Base-by-base conservation (phyloP, 2,797 vertebrate genomes). In the Molossus molossus region DNA sequence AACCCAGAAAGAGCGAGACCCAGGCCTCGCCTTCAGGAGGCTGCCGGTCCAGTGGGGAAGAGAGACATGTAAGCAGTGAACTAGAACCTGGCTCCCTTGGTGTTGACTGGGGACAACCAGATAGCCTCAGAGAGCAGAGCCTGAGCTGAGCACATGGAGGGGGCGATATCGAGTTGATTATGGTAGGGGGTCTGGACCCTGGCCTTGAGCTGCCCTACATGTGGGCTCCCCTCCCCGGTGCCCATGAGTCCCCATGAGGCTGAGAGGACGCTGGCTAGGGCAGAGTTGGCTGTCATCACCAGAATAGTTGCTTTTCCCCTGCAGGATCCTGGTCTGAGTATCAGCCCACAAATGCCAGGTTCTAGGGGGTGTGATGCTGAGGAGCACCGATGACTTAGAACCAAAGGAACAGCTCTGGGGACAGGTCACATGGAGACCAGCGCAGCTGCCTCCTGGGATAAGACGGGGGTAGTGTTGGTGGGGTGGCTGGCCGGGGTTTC, bases 191-290 rank as follows among this genome's bases (percentile, higher is more conserved):
- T 25, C 50, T 48, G n/a, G 67, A 81, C 65, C 57, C 73, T 79
- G 1, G 0, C 17, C 62, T 40, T 37, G 75, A 9, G 12, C 21
- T 62, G 9, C 64, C 25, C 23, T 13, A 0, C 18, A 11, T 0
- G 1, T 45, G 62, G 20, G 14, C 33, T 84, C 9, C 13, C 45
- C 15, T 76, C 21, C 2, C 60, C 64, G 4, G 27, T 45, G 40
- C 64, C 23, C 33, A 8, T 60, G 0, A 6, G 21, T 58, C 23
- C 40, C 75, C 33, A 2, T 1, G 33, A 69, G 70, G 17, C 50
- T 50, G 6, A 3, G 17, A 50, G 72, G 73, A 94, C 3, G 8
- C 27, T 6, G 13, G 18, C 45, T 64, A 37, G 67, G 94, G 29
- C 17, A 70, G 50, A 75, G 67, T 3, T 57, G 75, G 4, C 48